Conservation (phyloP, 30 jellyfish, hydroid and myxozoan genomes). For the Aurelia coerulea region DNA sequence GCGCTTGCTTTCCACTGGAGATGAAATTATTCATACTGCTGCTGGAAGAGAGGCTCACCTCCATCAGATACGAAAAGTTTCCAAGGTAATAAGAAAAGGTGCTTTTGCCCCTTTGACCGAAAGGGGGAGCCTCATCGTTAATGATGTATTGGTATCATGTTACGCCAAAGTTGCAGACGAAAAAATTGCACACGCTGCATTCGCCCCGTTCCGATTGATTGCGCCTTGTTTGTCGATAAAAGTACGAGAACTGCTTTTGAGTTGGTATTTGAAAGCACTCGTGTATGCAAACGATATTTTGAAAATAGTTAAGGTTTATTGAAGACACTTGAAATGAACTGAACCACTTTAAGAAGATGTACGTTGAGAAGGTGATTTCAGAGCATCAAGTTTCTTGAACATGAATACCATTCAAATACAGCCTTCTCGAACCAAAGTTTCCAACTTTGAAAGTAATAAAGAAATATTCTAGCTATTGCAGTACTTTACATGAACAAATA, state of each 20-base stretch:
- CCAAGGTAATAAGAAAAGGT: slow-evolving; percentile 18
- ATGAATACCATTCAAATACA: too few species aligned
- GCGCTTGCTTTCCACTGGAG: neutral
- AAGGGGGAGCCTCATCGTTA: slow-evolving; percentile 64
- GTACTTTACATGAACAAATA: too few species aligned
- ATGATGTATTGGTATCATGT: slow-evolving; percentile 73
- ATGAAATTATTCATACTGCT: neutral
- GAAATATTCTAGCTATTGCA: too few species aligned
- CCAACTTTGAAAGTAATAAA: too few species aligned
- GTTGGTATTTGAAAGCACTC: slow-evolving; percentile 8
- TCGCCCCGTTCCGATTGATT: slow-evolving; percentile 11
- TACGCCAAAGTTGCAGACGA: slow-evolving; percentile 56
- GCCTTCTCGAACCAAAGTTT: too few species aligned
- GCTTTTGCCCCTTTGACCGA: slow-evolving; percentile 84
- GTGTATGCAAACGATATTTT: neutral
- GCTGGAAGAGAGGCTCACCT: neutral
- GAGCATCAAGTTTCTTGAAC: too few species aligned
- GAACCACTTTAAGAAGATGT: too few species aligned
- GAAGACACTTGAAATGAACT: too few species aligned
- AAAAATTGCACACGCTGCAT: slow-evolving; percentile 39
- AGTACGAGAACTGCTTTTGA: neutral
- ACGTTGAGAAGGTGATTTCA: too few species aligned
- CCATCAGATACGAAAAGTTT: neutral
- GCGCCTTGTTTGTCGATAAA: neutral
- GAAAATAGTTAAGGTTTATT: too few species aligned